Conservation (phyloP, 2,888 invertebrate species). For the Tachina lurida region DNA sequence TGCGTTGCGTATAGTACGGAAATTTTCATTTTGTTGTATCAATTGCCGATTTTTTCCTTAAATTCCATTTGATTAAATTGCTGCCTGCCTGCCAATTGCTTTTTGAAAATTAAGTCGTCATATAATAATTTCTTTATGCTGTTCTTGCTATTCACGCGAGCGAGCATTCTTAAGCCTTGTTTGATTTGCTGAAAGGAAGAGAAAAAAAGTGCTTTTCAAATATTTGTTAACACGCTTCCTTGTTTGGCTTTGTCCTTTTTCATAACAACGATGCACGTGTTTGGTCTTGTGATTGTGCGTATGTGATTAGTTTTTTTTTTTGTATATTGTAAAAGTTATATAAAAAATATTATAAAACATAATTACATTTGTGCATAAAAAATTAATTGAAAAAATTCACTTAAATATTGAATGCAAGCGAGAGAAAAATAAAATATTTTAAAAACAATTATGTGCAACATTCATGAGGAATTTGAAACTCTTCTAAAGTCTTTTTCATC, state of each 20-base stretch:
- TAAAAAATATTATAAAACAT: not conserved
- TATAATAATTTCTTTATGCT: slow-evolving; percentile 32
- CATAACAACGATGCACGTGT: slow-evolving; percentile 53
- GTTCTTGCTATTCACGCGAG: not conserved
- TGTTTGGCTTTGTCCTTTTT: slow-evolving; percentile 18
- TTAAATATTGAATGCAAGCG: not conserved
- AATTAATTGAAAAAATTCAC: not conserved
- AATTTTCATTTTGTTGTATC: slow-evolving; percentile 63
- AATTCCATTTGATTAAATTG: slow-evolving; percentile 66
- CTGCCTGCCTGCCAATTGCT: slow-evolving; percentile 48
- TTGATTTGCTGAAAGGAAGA: slow-evolving; percentile 7
- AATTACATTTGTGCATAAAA: slow-evolving; percentile 6
- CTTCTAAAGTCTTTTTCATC: not conserved
- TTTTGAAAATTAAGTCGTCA: slow-evolving; percentile 50
- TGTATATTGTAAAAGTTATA: slow-evolving; percentile 16
- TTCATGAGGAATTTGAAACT: slow-evolving; percentile 3
- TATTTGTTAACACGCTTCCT: slow-evolving; percentile 34
- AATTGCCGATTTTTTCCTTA: slow-evolving; percentile 56
- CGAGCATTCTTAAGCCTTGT: not conserved
- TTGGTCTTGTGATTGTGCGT: slow-evolving; percentile 34
- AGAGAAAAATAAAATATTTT: not conserved
- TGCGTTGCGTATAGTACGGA: slow-evolving; percentile 76
- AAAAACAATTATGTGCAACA: not conserved
- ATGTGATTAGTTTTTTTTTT: slow-evolving; percentile 9
- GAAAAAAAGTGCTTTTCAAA: slow-evolving; percentile 41